Evolutionary conservation across 2,888 invertebrate genomes (phyloP).

Genomic region (Lithophane leautieri): DNA sequence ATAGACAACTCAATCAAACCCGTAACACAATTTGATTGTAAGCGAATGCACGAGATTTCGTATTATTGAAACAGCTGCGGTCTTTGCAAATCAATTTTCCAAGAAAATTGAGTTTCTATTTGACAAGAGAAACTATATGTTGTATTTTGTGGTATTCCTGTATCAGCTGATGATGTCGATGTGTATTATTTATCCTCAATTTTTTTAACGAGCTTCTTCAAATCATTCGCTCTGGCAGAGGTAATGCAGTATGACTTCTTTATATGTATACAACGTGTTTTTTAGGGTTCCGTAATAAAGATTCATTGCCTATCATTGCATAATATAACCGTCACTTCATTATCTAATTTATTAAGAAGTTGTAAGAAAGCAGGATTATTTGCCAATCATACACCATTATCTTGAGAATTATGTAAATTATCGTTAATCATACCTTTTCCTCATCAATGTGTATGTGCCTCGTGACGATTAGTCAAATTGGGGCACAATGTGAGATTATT

Average conservation of each 20-base stretch:
- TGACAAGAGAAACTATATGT: neutral
- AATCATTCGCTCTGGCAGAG: constrained; percentile 2
- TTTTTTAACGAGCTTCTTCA: constrained; percentile 11
- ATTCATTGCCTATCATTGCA: too few species aligned
- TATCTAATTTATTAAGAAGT: constrained; percentile 23
- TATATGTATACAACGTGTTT: too few species aligned
- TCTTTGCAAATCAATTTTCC: constrained; percentile 5
- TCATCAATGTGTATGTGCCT: constrained; percentile 7
- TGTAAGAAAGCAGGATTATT: constrained; percentile 38
- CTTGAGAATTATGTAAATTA: constrained; percentile 34
- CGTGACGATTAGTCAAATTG: constrained; percentile 15
- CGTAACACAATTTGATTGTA: constrained; percentile 23
- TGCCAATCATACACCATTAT: constrained; percentile 25
- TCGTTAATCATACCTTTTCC: constrained; percentile 12
- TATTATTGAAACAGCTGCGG: constrained; percentile 44
- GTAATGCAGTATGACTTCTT: neutral
- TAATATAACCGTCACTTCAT: neutral
- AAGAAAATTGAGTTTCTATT: constrained; percentile 23
- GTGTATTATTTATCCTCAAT: too few species aligned
- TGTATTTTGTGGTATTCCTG: constrained; percentile 12
- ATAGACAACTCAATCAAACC: constrained; percentile 32
- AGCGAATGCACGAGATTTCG: constrained; percentile 2
- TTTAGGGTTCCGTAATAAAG: too few species aligned
- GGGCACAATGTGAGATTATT: constrained; percentile 14
- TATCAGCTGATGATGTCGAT: too few species aligned